Base-by-base conservation (phyloP, 2,888 invertebrate genomes). In the Chesias legatella region DNA sequence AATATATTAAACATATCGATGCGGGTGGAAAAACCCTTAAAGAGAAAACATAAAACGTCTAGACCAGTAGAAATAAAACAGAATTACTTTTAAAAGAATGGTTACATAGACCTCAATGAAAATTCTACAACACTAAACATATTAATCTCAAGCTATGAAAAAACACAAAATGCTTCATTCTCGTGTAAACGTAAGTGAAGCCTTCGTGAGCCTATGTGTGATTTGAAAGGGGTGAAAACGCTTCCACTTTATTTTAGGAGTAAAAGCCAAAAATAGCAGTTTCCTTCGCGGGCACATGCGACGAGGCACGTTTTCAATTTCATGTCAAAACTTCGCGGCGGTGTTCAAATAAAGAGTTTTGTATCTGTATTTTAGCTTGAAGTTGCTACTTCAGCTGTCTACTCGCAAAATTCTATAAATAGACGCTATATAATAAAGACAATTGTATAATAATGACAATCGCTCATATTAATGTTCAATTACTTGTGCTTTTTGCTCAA, bases 271-370 rank as follows among this genome's bases (percentile, higher is more conserved):
- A 53, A 53, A 43, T 47, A 46, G 35, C 42, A 33, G 31, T 53
- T 44, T 41, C 44, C 44, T 40, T 33, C 33, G 27, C 33, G 40
- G 33, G 40, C n/a, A 42, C 41, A 45, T 42, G 38, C 36, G 39
- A 43, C 43, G 17, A 43, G 48, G 37, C 53, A 53, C 53, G 51
- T 51, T 49, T 49, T 49, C 46, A 51, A 48, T 53, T 48, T 51
- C 33, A 44, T 20, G 35, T 37, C 35, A 40, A 40, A 51, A 51
- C 42, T 48, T 42, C 29, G 44, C 41, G 29, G 34, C 11, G 35
- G 10, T 24, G 20, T 25, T 10, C 11, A 23, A 36, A 40, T 44
- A 44, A 27, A 44, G 34, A 24, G 9, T 39, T 33, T 26, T 17
- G 10, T 39, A 24, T 40, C 20, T 28, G n/a, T 33, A 20, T 22